Conservation (phyloP, 92 coral and sea anemone genomes). For the Zoanthus sansibaricus region DNA sequence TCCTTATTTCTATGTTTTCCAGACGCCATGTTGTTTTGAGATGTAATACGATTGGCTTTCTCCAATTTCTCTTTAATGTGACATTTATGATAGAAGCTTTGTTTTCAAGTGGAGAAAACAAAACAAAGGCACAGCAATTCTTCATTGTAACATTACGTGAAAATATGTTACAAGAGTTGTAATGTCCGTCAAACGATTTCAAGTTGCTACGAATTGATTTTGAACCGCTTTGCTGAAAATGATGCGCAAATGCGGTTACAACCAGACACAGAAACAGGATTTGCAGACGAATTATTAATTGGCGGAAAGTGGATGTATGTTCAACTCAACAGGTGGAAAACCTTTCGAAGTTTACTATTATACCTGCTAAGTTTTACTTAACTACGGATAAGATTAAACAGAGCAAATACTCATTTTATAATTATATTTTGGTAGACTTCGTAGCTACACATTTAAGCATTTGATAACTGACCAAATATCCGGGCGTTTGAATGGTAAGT, state of each 20-base stretch:
- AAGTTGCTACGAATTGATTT: neutral
- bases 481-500: no score
- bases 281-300: constrained; percentile 1
- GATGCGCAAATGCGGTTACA: neutral
- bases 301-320: neutral
- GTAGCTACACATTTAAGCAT: no score
- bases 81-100: neutral
- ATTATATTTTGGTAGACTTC: no score
- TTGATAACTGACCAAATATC: no score
- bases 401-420: no score
- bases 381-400: no score
- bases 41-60: neutral
- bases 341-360: neutral
- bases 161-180: neutral
- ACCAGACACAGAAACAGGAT: neutral
- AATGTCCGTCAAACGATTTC: neutral
- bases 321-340: constrained; percentile 23
- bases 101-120: constrained; percentile 18
- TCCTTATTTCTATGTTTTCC: constrained; percentile 20
- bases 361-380: neutral
- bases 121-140: neutral
- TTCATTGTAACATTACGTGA: neutral
- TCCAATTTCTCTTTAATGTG: neutral
- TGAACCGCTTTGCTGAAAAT: neutral
- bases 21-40: constrained; percentile 27